Percentiles rank a stretch among this genome's conserved stretches.
phyloP scores from a whole-genome alignment of 1,140 invertebrate genomes.

The Papilio polyxenes region DNA sequence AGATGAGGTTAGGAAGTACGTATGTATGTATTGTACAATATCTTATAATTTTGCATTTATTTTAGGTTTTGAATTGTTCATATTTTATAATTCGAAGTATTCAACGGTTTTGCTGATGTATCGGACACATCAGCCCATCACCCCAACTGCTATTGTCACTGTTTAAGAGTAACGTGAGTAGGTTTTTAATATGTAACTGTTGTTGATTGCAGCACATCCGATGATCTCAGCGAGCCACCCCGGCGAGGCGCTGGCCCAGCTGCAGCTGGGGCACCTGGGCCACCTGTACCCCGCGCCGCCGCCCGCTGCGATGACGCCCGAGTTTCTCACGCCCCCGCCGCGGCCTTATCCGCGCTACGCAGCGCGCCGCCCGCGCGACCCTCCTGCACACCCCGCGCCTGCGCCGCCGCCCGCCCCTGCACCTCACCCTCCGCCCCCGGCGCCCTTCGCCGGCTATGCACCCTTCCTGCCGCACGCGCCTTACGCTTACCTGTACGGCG shows the following conservation, averaged over 20 bases:
- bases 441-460: conserved; percentile 61
- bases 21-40: background rate
- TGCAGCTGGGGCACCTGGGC: conserved; percentile 72
- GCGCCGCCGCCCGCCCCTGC: conserved; percentile 48
- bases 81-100: background rate
- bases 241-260: conserved; percentile 78
- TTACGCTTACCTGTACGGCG: conserved; percentile 65
- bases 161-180: background rate
- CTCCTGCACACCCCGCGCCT: conserved; percentile 48
- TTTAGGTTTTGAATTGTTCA: background rate
- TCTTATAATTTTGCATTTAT: background rate
- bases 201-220: conserved; percentile 69
- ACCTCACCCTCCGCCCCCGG: conserved; percentile 50
- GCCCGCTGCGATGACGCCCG: conserved; percentile 69
- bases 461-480: conserved; percentile 65
- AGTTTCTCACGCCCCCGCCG: conserved; percentile 77
- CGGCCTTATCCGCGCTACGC: conserved; percentile 75
- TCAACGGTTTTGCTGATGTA: background rate
- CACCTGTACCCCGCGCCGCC: conserved; percentile 70
- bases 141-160: background rate
- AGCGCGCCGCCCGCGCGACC: conserved; percentile 58
- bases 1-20: background rate
- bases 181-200: conserved; percentile 33
- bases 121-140: background rate
- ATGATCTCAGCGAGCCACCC: conserved; percentile 80